Evolutionary conservation across 1,140 invertebrate genomes (phyloP), one percentile per base, ranked within the genome.

Genomic region (Bombus confusus): DNA sequence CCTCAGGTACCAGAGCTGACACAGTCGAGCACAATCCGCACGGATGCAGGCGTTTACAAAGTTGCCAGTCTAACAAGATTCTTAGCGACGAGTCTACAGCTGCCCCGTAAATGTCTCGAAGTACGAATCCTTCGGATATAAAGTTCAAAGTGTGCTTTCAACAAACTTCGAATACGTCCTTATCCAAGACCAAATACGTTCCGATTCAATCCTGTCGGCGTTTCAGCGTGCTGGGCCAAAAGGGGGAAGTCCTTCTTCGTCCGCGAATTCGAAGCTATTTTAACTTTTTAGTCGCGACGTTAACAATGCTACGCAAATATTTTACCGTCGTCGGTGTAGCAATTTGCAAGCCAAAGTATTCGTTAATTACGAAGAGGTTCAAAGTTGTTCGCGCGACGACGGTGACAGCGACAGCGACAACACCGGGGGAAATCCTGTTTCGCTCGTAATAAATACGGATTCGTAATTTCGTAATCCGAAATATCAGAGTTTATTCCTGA

Each of bases 101-200:
- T 39, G 81, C 43, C 31, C 81, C 72, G 73, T 77, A 41, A 78
- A 79, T 43, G 82, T 79, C 52, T 37, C 66, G 3, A 37, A 28
- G 68, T 31, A 52, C 68, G 76, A 80, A 84, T 84, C 66, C 75
- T 59, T 84, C 75, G 64, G 69, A 69, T 80, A 80, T 72, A 78
- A 80, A 85, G 76, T 72, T 57, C 75, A 37, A 62, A 59, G 47
- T 80, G 52, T 41, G 52, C 83, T 80, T 72, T 72, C 75, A 43
- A 52, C 64, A 41, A 84, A 79, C 47, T 84, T 84, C 22, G 64
- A 84, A 59, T 37, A 47, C 74, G 82, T 59, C 52, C 82, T 59
- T 78, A 78, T 43, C 64, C 75, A 22, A 76, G 37, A 68, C 66
- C 82, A 12, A 71, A 76, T 59, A 79, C 74, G 37, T 43, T 62